Evolutionary conservation across 1,140 invertebrate genomes (phyloP).

Genomic region (Drosophila kanapiae): DNA sequence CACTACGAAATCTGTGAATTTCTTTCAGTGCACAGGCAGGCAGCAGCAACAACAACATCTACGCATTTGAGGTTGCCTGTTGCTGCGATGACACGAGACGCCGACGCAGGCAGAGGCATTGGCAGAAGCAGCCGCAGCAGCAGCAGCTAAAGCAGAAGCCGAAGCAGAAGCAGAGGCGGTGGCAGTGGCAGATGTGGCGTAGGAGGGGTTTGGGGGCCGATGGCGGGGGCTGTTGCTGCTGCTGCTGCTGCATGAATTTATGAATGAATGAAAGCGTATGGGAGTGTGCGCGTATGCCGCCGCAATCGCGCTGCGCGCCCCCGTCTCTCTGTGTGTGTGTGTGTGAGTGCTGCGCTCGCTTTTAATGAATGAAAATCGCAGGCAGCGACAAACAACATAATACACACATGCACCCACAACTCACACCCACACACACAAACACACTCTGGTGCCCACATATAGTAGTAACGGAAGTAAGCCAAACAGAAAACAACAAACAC

Average conservation of each 20-base stretch:
- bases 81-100: slow-evolving; percentile 61
- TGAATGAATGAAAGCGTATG: slow-evolving; percentile 75
- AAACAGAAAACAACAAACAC: slow-evolving; percentile 44
- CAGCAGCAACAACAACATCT: slow-evolving; percentile 47
- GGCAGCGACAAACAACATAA: slow-evolving; percentile 65
- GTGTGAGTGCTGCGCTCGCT: slow-evolving; percentile 55
- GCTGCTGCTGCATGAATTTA: slow-evolving; percentile 74
- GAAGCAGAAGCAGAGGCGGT: slow-evolving; percentile 7
- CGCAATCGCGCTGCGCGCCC: slow-evolving; percentile 22
- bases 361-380: slow-evolving; percentile 82
- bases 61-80: slow-evolving; percentile 41
- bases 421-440: slow-evolving; percentile 24
- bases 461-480: slow-evolving; percentile 76
- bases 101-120: slow-evolving; percentile 31
- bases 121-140: slow-evolving; percentile 3
- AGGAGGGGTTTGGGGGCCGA: slow-evolving; percentile 14
- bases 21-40: slow-evolving; percentile 6
- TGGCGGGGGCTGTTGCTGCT: slow-evolving; percentile 26
- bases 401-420: slow-evolving; percentile 48
- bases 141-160: slow-evolving; percentile 6
- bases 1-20: not conserved
- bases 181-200: slow-evolving; percentile 13
- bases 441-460: slow-evolving; percentile 29
- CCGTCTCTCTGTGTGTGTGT: slow-evolving; percentile 24
- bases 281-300: slow-evolving; percentile 50